Evolutionary conservation across 2,113 vertebrate genomes (phyloP), one percentile per base, ranked within the genome.

Genomic region (Solea solea): DNA sequence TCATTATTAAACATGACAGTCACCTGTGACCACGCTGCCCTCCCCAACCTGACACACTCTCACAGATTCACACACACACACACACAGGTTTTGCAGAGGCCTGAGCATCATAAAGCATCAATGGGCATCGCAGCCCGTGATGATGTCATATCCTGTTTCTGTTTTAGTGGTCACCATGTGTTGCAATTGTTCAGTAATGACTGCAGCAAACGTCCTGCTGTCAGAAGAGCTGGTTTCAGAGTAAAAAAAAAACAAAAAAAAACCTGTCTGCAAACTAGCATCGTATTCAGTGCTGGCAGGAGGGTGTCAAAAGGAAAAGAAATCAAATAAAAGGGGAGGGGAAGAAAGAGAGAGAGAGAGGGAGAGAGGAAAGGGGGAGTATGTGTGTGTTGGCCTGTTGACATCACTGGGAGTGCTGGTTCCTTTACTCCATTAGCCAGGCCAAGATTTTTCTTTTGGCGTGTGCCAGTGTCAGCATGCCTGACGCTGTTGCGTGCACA

Each of bases 1-100:
- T 98, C 96, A 97, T 97, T 97, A 98, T 97, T 96, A 98, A 96
- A 98, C 96, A 97, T 97, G 96, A 98, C 96, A 97, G 96, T 97
- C 96, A 97, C 96, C 96, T 97, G 96, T 97, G 96, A 97, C 96
- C 95, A 39, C 5, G 7, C 67, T 90, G 89, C 84, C 85, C 90
- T 88, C 81, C 94, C 94, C 92, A 95, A 94, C 95, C 95, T 95
- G 93, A 92, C 94, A 93, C 94, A 95, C 58, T 71, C 12, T 75
- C 65, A 72, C 76, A 55, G 69, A 50, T 68, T 51, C 60, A 51
- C 52, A 55, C 44, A 53, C 63, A 65, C 63, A 65, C 55, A 50
- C 58, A 50, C 57, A 76, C 68, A 59, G 72, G 65, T 25, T 72
- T 64, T 62, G 49, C 75, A 71, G 56, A 64, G n/a, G 14, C 39